Conservation (phyloP, 2,888 invertebrate species). For the Nezara viridula region DNA sequence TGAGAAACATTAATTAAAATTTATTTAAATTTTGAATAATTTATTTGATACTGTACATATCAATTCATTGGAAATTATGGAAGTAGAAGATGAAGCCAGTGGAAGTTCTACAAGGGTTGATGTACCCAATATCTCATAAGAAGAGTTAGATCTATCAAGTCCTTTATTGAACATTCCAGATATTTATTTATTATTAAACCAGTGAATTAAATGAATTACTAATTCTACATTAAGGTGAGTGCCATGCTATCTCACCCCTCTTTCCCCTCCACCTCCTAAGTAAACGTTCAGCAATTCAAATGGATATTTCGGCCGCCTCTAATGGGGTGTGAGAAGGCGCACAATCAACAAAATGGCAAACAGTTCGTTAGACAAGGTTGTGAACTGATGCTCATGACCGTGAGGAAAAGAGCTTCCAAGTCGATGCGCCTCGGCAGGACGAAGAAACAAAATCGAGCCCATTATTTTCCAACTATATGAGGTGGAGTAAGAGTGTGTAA, state of each 20-base stretch:
- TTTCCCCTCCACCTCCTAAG: not conserved
- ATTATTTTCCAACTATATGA: not conserved
- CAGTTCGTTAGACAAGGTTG: not conserved
- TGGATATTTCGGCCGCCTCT: not conserved
- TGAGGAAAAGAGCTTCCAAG: not conserved
- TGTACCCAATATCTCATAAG: too few species aligned
- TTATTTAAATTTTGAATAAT: too few species aligned
- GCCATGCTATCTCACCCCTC: not conserved
- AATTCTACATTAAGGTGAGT: not conserved
- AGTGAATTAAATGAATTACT: not conserved
- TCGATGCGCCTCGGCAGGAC: not conserved
- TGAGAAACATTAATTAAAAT: too few species aligned
- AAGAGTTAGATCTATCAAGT: too few species aligned
- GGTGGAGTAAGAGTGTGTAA: not conserved
- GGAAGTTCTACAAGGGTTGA: too few species aligned
- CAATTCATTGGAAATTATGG: too few species aligned
- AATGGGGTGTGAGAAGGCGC: not conserved
- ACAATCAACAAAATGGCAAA: not conserved
- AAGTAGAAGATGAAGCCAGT: too few species aligned
- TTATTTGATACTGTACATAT: too few species aligned
- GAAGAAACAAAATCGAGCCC: not conserved
- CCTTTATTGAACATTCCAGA: too few species aligned
- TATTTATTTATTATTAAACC: too few species aligned
- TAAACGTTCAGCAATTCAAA: not conserved
- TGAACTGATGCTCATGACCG: not conserved